A percentile compares a stretch with the other conserved stretches of the same genome.
Conservation (phyloP, 1,140 invertebrate genomes). For the Lycorma delicatula region DNA sequence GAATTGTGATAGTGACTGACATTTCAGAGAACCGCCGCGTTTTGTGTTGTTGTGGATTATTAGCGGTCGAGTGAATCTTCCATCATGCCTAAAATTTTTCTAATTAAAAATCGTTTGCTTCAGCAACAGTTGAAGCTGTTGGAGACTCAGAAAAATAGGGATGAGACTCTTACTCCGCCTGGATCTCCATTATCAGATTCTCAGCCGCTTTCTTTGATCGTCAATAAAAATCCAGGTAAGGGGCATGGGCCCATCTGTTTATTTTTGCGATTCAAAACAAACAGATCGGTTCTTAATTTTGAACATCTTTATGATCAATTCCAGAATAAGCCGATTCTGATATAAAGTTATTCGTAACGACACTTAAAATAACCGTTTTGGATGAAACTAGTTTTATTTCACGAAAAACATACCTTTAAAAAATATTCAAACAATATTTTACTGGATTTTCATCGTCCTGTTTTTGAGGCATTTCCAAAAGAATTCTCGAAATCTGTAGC, state of each 20-base stretch:
- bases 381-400: too few relatives aligned
- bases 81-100: constrained; percentile 82
- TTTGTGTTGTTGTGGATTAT: constrained; percentile 6
- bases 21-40: constrained; percentile 16
- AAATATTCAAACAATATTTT: too few relatives aligned
- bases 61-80: constrained; percentile 1
- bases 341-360: too few relatives aligned
- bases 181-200: constrained; percentile 34
- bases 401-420: too few relatives aligned
- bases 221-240: constrained; percentile 25
- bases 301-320: too few relatives aligned
- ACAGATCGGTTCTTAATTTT: too few relatives aligned
- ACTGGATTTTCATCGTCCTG: too few relatives aligned
- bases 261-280: too few relatives aligned
- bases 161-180: constrained; percentile 25
- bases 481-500: too few relatives aligned
- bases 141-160: constrained; percentile 56
- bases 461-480: too few relatives aligned
- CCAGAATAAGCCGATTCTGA: too few relatives aligned
- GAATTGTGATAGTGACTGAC: neutral
- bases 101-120: constrained; percentile 78
- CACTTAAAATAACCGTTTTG: too few relatives aligned
- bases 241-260: neutral
- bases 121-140: constrained; percentile 74
- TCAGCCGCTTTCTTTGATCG: constrained; percentile 48